Base-by-base conservation (phyloP, 2,797 vertebrate species). In the Phrynocephalus guinanensis region DNA sequence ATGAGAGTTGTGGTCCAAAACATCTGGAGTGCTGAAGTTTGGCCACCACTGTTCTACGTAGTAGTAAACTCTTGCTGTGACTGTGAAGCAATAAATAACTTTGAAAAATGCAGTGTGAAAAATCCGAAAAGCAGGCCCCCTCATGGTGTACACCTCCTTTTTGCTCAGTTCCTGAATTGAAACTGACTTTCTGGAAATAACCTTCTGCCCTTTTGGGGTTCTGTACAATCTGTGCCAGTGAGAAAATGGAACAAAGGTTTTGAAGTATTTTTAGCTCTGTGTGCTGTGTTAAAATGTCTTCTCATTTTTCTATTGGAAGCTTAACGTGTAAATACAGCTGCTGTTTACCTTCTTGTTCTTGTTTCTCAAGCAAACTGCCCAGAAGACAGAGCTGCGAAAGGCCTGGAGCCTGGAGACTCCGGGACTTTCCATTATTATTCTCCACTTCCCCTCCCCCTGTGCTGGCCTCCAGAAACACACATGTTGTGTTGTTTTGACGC, bases 361-460 rank as follows among this genome's bases (percentile, higher is more conserved):
- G 83, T 96, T 94, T 92, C 83, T 88, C 93, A 95, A 96, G 95
- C 95, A 94, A 94, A 91, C 28, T 86, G 83, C 90, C 91, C 87
- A 56, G 86, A 89, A 93, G 1, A 0, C 82, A 48, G 67, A 30
- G 75, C 72, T 88, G 66, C 76, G n/a, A 16, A 85, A 75, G 67
- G 77, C 82, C 24, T 89, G 89, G 90, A 93, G 86, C 76, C 24
- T 88, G 89, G 90, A 93, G 86, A 92, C 90, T 86, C 88, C 89
- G 94, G 96, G 95, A 96, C 92, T 96, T 97, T 96, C 96, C 95
- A 96, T 93, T 95, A 92, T 95, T 96, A 95, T 96, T 95, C 93
- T 94, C 93, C 86, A 11, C 0, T 0, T 68, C 26, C 44, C 81
- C 60, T 83, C 86, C 86, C 80, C 52, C 1, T 79, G 71, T 78